A percentile compares a stretch with the other conserved stretches of the same genome.
Evolutionary conservation across 2,797 vertebrate genomes (phyloP).

Genomic region (Amniataba percoides): DNA sequence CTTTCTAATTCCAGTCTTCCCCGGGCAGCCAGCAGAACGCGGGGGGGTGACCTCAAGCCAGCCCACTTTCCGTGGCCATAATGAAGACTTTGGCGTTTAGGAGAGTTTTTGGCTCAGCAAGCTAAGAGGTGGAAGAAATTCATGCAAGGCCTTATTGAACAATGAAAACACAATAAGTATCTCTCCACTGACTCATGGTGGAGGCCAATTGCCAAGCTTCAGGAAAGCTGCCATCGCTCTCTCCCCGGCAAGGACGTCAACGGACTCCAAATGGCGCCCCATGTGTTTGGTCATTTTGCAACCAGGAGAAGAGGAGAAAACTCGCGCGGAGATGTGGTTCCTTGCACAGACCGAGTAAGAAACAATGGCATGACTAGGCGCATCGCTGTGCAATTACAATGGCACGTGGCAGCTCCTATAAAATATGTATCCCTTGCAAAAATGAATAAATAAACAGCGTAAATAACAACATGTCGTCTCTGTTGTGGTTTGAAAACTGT

Average conservation of each 20-base stretch:
- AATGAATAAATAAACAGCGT: conserved; percentile 9
- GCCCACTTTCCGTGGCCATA: conserved; percentile 73
- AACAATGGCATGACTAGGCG: conserved; percentile 14
- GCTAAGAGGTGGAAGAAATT: conserved; percentile 70
- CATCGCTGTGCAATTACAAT: conserved; percentile 6
- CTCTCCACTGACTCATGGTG: conserved; percentile 63
- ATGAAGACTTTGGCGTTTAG: conserved; percentile 74
- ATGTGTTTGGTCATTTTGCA: conserved; percentile 45
- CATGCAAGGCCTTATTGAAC: conserved; percentile 78
- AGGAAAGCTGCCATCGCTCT: conserved; percentile 59
- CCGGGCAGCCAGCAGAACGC: conserved; percentile 66
- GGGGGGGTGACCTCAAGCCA: conserved; percentile 74
- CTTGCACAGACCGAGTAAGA: conserved; percentile 13
- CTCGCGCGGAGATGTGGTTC: conserved; percentile 12
- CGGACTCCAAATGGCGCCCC: conserved; percentile 46
- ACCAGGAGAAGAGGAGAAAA: conserved; percentile 31
- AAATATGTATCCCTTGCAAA: not conserved
- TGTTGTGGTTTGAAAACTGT: not conserved
- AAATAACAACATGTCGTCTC: conserved; percentile 9
- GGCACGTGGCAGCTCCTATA: not conserved
- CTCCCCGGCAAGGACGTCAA: conserved; percentile 57
- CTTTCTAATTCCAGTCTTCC: conserved; percentile 74
- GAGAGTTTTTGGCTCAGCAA: conserved; percentile 71
- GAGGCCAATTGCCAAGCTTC: conserved; percentile 65
- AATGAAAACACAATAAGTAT: conserved; percentile 72